These are phyloP conservation scores for Thripadectes ignobilis DNA, from an alignment of 2,797 vertebrate genomes.

Conservation along the genomic window DNA sequence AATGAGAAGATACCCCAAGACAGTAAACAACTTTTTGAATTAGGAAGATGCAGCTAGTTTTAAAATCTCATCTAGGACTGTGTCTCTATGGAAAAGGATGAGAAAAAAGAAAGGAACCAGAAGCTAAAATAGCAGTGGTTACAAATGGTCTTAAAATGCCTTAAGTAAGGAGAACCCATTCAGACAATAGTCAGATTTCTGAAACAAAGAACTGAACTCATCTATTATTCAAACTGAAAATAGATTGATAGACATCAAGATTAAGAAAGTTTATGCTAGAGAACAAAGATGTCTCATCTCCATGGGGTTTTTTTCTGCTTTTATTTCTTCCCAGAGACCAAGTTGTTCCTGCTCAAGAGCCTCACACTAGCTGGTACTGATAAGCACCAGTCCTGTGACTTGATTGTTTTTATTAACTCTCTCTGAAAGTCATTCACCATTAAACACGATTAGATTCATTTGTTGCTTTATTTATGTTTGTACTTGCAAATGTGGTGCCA, in stretches of 20 bases:
- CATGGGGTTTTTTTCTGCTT: background rate
- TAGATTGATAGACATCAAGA: constrained; percentile 65
- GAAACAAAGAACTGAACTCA: constrained; percentile 73
- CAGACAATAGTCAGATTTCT: constrained; percentile 62
- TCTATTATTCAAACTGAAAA: constrained; percentile 69
- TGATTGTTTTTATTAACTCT: constrained; percentile 72
- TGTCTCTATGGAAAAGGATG: constrained; percentile 46
- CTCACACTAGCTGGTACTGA: constrained; percentile 50
- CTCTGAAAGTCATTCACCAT: constrained; percentile 62
- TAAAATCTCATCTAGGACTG: constrained; percentile 48
- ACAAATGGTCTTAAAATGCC: constrained; percentile 43
- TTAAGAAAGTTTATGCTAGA: constrained; percentile 65
- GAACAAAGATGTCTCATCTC: constrained; percentile 67
- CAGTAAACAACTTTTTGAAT: constrained; percentile 54
- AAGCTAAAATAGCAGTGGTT: constrained; percentile 55
- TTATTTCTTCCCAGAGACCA: constrained; percentile 16
- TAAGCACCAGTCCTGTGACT: constrained; percentile 62
- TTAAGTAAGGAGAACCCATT: constrained; percentile 54
- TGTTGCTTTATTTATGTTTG: constrained; percentile 64
- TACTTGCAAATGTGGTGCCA: constrained; percentile 57
- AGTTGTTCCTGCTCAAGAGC: constrained; percentile 62
- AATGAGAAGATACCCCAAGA: constrained; percentile 18
- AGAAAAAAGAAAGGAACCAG: background rate
- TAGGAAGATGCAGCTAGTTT: constrained; percentile 41
- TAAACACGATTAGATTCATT: constrained; percentile 54